Conservation (phyloP, 2,113 vertebrate species). For the Agelaius tricolor region DNA sequence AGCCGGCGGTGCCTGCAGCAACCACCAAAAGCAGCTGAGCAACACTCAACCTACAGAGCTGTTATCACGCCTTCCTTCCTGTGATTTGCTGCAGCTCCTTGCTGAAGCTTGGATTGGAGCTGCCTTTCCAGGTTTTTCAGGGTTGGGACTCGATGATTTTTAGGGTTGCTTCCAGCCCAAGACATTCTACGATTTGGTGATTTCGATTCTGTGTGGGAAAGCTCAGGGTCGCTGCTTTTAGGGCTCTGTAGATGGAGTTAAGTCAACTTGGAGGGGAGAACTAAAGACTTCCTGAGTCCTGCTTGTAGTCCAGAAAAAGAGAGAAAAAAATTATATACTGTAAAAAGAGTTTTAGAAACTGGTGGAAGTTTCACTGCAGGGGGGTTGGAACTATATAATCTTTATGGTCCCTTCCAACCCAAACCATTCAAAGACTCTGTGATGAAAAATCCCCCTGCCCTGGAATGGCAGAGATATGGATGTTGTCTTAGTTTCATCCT, state of each 20-base stretch:
- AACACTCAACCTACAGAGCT: background rate
- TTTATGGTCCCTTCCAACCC: background rate
- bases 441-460: background rate
- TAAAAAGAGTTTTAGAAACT: background rate
- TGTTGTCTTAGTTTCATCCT: background rate
- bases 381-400: too few relatives aligned
- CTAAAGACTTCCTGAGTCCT: background rate
- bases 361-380: accelerated
- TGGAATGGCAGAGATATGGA: background rate
- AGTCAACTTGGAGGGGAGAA: background rate
- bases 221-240: background rate
- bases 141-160: background rate
- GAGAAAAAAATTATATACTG: accelerated
- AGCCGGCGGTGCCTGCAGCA: background rate
- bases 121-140: background rate
- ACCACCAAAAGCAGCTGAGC: background rate
- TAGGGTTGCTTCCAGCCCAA: background rate
- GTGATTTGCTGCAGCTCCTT: background rate
- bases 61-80: accelerated
- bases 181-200: accelerated
- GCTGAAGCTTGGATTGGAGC: background rate
- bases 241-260: background rate
- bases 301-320: background rate
- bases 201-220: accelerated
- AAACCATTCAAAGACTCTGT: accelerated